Base-by-base conservation (phyloP, 2,113 vertebrate species). In the Lophochroa leadbeateri region DNA sequence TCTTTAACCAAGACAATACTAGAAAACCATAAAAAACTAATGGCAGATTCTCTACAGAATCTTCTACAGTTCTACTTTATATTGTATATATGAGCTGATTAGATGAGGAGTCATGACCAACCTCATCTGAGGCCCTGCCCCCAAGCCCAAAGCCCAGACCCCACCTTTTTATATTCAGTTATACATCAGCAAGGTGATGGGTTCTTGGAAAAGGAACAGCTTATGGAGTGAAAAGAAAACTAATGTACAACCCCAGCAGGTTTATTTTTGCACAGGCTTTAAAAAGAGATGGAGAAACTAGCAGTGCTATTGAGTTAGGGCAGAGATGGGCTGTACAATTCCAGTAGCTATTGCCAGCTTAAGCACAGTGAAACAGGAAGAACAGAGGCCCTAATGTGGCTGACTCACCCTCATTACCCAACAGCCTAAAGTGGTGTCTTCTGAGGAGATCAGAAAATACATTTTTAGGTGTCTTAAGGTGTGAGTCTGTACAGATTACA, bases 371-470 rank as follows among this genome's bases (percentile, higher is more conserved):
- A 76, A 94, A 61, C 13, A 43, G 67, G 55, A 94, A 93, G 90
- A 95, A 95, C 70, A 88, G 79, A 67, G 90, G 77, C 82, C 92
- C 90, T 90, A 67, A 81, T 63, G 88, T 71, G 93, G 46, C 92
- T 93, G 94, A 96, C 87, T 93, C 90, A 92, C 71, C 33, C 84
- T 96, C 92, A 67, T 92, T 95, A 95, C 87, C 71, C 82, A 82
- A 82, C 63, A 86, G 85, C 88, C 75, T 85, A 86, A 94, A 92
- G 69, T 35, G 25, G 52, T 49, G 68, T 71, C 72, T 94, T 89
- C 81, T 87, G 70, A 94, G 72, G 88, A 95, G 93, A 90, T 67
- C 46, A 80, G 55, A 77, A 97, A 92, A 68, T 28, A 49, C 9
- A 74, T 92, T 94, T 96, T 71, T 65, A 86, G 82, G 37, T 70